Evolutionary conservation across 1,140 invertebrate species (phyloP).

Genomic region (Bombus huntii): DNA sequence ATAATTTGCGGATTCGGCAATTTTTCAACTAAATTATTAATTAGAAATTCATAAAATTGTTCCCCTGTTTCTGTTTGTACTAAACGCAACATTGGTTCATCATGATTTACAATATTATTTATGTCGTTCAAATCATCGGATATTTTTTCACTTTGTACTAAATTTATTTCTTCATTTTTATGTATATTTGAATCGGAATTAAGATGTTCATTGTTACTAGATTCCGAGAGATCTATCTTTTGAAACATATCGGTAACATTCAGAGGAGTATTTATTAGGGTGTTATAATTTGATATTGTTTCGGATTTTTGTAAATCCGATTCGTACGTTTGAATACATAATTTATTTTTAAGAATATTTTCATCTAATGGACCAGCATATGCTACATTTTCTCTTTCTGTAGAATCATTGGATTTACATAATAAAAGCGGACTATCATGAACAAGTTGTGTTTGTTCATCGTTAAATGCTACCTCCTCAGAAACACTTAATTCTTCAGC

Average conservation of each 20-base stretch:
- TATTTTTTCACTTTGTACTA: constrained; percentile 7
- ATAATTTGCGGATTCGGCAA: constrained; percentile 8
- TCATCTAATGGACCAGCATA: constrained; percentile 47
- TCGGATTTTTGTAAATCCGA: constrained; percentile 21
- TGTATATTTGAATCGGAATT: constrained; percentile 19
- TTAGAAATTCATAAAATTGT: constrained; percentile 77
- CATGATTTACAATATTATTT: constrained; percentile 38
- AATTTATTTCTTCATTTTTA: constrained; percentile 7
- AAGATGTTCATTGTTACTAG: constrained; percentile 3
- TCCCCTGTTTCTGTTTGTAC: constrained; percentile 75
- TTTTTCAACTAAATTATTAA: constrained; percentile 72
- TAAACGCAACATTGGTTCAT: constrained; percentile 69
- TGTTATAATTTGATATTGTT: constrained; percentile 9
- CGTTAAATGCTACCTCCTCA: constrained; percentile 20
- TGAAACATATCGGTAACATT: constrained; percentile 47
- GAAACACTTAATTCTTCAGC: constrained; percentile 39
- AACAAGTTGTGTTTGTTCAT: constrained; percentile 39
- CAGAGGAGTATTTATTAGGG: constrained; percentile 4
- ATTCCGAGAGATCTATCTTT: constrained; percentile 41
- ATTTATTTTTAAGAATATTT: constrained; percentile 28
- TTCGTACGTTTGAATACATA: constrained; percentile 15
- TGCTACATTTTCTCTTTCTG: constrained; percentile 25
- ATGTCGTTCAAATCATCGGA: background rate
- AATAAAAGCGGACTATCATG: background rate
- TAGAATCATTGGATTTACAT: constrained; percentile 13